Base-by-base conservation (phyloP, 2,113 vertebrate species). In the Turdus rufiventris region DNA sequence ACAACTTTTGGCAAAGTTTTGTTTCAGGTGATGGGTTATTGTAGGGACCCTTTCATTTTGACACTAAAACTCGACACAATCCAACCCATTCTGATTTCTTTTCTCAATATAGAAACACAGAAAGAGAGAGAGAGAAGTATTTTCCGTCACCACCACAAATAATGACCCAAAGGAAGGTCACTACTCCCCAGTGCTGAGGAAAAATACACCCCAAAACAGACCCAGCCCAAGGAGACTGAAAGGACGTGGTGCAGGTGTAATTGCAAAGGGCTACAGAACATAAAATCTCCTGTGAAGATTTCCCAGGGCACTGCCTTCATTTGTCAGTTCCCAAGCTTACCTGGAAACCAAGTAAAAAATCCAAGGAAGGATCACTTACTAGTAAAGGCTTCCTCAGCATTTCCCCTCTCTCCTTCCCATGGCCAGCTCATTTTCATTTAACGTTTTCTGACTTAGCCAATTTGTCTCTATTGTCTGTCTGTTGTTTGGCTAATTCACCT, bases 401-500 rank as follows among this genome's bases (percentile, higher is more conserved):
- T 73, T 84, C 56, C 70, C 43, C n/a, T 31, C 91, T 47, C 33
- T 84, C 24, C 62, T 42, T 81, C 19, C 47, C 31, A 62, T 36
- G 31, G 60, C 42, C 50, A 71, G 60, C 31, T 80, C 60, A 51
- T 60, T 83, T 88, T 76, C 43, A 63, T 51, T 48, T 42, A 95
- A 94, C 31, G 42, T 93, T 96, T 36, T 21, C 94, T 76, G 91
- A 84, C 92, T 93, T 76, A 84, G 72, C 60, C 66, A 90, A 94
- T 79, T 89, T 94, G 89, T 91, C 94, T 85, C 83, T 89, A 80
- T 94, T 97, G 67, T 96, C 91, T 89, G 48, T 43, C 56, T 85
- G 91, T 89, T 97, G 94, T 96, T 95, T 43, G 43, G 68, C 93
- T 97, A 95, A 97, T 96, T 97, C 81, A 45, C 61, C 84, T 93